Evolutionary conservation across 2,888 invertebrate species (phyloP).

Genomic region (Nasonovia ribisnigri): DNA sequence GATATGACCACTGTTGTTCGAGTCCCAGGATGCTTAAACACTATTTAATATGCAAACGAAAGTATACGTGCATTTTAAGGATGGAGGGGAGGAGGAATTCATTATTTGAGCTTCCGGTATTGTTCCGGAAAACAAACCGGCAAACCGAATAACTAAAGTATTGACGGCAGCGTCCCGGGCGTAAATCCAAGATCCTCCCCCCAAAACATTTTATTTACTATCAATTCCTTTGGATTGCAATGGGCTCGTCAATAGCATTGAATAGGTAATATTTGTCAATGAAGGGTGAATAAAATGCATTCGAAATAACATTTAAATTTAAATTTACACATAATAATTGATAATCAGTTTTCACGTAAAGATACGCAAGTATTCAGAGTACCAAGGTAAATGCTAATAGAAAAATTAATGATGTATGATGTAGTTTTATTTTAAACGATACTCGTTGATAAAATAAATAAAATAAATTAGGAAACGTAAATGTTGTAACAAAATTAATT

Average conservation of each 20-base stretch:
- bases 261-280: not conserved
- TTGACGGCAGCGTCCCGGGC: not conserved
- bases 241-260: not conserved
- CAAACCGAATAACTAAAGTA: conserved; percentile 43
- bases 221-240: not conserved
- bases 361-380: not conserved
- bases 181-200: conserved; percentile 10
- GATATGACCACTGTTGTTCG: conserved; percentile 41
- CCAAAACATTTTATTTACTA: not conserved
- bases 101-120: conserved; percentile 55
- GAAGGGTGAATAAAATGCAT: not conserved
- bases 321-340: not conserved
- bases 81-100: conserved; percentile 25
- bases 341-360: not conserved
- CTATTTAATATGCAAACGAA: conserved; percentile 61
- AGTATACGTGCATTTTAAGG: conserved; percentile 36
- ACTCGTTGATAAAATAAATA: not conserved
- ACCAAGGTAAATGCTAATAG: not conserved
- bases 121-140: conserved; percentile 39
- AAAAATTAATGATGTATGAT: not conserved
- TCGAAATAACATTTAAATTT: not conserved
- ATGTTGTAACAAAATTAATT: not conserved
- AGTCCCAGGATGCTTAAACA: conserved; percentile 46
- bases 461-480: not conserved
- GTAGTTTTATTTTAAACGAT: not conserved